A percentile compares a stretch with the other conserved stretches of the same genome.
Conservation (phyloP, 2,797 vertebrate genomes). For the Fistularia tabacaria region DNA sequence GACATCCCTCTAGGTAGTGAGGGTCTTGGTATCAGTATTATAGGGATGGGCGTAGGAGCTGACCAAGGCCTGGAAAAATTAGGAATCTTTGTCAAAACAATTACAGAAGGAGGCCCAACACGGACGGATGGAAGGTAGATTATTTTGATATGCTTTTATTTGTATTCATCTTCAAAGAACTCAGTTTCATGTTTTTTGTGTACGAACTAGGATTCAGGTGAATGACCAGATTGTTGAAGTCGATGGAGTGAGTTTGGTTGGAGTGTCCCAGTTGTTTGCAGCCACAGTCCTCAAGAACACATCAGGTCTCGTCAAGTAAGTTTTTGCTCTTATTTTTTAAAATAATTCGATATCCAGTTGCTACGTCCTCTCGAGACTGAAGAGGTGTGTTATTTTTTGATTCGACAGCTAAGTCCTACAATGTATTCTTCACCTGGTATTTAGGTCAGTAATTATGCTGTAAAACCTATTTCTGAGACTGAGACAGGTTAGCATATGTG, state of each 20-base stretch:
- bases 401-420: too few relatives aligned
- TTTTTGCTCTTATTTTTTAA: not conserved
- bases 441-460: too few relatives aligned
- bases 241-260: slow-evolving; percentile 86
- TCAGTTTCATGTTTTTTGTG: not conserved
- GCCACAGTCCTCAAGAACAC: slow-evolving; percentile 90
- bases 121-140: slow-evolving; percentile 82
- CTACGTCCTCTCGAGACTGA: too few relatives aligned
- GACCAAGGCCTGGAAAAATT: slow-evolving; percentile 91
- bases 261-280: slow-evolving; percentile 90
- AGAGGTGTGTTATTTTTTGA: too few relatives aligned
- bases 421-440: too few relatives aligned
- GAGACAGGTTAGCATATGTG: too few relatives aligned
- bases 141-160: too few relatives aligned
- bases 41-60: slow-evolving; percentile 91
- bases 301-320: slow-evolving; percentile 85
- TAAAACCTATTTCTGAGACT: too few relatives aligned
- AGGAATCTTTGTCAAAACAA: slow-evolving; percentile 90
- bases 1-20: slow-evolving; percentile 72
- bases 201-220: slow-evolving; percentile 79
- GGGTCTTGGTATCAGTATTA: slow-evolving; percentile 90
- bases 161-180: not conserved
- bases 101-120: slow-evolving; percentile 86
- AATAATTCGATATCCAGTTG: too few relatives aligned
- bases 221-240: slow-evolving; percentile 94